Percentiles rank a stretch among this genome's conserved stretches.
Evolutionary conservation across 2,888 invertebrate genomes (phyloP).

Genomic region (Rhagonycha lutea): DNA sequence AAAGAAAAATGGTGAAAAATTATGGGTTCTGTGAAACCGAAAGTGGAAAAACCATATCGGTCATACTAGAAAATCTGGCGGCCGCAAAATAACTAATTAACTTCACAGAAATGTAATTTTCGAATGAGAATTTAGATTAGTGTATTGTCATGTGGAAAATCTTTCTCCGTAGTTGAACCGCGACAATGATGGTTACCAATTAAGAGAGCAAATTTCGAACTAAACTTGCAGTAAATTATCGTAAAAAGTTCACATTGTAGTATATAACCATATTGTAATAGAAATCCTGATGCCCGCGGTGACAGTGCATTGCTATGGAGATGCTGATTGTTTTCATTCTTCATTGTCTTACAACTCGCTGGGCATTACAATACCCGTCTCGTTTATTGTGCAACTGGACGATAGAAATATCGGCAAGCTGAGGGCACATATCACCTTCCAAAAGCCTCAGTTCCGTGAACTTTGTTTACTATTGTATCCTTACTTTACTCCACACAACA

Average conservation of each 20-base stretch:
- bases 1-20: background rate
- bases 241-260: slow-evolving; percentile 34
- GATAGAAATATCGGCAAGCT: slow-evolving; percentile 36
- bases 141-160: background rate
- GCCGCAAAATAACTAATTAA: too few relatives aligned
- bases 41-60: too few relatives aligned
- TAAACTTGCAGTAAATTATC: slow-evolving; percentile 26
- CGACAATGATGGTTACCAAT: slow-evolving; percentile 6
- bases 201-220: slow-evolving; percentile 12
- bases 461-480: slow-evolving; percentile 37
- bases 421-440: slow-evolving; percentile 39
- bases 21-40: too few relatives aligned
- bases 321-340: slow-evolving; percentile 40
- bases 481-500: slow-evolving; percentile 17
- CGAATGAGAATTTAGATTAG: background rate
- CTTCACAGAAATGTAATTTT: too few relatives aligned
- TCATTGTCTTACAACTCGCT: slow-evolving; percentile 38
- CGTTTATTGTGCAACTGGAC: slow-evolving; percentile 35
- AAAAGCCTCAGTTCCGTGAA: slow-evolving; percentile 38
- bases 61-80: too few relatives aligned
- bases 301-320: slow-evolving; percentile 41
- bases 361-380: slow-evolving; percentile 37
- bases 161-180: background rate
- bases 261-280: slow-evolving; percentile 32
- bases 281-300: slow-evolving; percentile 38